Conservation (phyloP, 2,888 invertebrate species). For the Falcaria lacertinaria region DNA sequence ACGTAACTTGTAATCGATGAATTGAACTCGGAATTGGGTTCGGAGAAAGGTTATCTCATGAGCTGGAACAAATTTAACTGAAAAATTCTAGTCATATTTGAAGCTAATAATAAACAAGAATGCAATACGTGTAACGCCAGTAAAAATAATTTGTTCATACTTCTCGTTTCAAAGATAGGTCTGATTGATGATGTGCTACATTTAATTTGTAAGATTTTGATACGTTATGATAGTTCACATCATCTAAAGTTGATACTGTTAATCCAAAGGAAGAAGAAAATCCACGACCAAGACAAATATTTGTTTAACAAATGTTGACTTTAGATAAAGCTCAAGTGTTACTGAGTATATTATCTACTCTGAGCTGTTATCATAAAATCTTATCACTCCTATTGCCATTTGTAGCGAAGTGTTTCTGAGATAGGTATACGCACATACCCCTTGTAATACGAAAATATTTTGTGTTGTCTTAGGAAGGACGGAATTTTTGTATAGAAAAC, state of each 20-base stretch:
- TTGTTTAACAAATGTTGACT: background rate
- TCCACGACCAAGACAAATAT: background rate
- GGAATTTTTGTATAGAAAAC: too few species aligned
- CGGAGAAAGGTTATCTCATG: slow-evolving; percentile 18
- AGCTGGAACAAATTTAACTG: too few species aligned
- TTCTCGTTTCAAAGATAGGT: too few species aligned
- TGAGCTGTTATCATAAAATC: background rate
- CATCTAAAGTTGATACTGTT: background rate
- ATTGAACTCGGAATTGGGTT: slow-evolving; percentile 22
- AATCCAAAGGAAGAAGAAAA: background rate
- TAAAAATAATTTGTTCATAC: too few species aligned
- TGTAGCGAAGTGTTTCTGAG: background rate
- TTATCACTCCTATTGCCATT: background rate
- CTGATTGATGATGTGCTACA: background rate
- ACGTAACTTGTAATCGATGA: slow-evolving; percentile 31
- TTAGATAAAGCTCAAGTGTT: background rate
- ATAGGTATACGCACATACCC: too few species aligned
- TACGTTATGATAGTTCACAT: background rate
- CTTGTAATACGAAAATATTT: too few species aligned
- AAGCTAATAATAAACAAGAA: too few species aligned
- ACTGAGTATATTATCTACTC: too few species aligned
- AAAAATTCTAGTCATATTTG: too few species aligned
- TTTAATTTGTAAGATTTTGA: background rate
- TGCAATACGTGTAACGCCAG: too few species aligned
- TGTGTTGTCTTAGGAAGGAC: too few species aligned